phyloP scores from a whole-genome alignment of 37 sponge, comb jelly and placozoan genomes.

The Geodia barretti region DNA sequence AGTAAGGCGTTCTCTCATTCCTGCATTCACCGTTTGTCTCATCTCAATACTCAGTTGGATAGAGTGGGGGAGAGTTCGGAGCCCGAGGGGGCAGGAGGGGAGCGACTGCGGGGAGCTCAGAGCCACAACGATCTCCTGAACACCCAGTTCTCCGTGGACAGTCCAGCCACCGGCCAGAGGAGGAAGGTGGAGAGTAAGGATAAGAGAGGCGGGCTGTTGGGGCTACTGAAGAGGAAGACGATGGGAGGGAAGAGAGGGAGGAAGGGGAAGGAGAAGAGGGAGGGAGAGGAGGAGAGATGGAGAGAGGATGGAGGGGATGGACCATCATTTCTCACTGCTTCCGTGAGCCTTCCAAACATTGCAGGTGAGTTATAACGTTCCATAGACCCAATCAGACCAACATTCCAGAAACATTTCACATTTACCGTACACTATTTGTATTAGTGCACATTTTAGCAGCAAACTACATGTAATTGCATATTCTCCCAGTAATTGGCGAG shows the following conservation, averaged over 20 bases:
- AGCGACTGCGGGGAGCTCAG: neutral
- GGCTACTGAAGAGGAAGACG: slow-evolving; percentile 1
- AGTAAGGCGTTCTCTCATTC: no score
- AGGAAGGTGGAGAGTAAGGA: slow-evolving; percentile 3
- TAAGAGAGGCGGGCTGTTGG: neutral
- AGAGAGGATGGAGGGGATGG: neutral
- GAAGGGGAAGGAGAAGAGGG: neutral
- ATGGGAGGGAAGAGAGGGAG: neutral
- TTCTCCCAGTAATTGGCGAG: no score
- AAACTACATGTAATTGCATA: no score
- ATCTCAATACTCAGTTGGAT: no score
- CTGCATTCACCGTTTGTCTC: no score
- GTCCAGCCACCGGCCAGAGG: neutral
- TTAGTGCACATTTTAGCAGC: no score
- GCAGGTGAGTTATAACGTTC: slow-evolving; percentile 18
- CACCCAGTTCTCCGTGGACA: neutral
- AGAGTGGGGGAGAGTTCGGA: no score
- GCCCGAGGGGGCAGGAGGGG: no score
- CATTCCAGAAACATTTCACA: no score
- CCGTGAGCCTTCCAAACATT: slow-evolving; percentile 57
- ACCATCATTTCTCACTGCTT: slow-evolving; percentile 15
- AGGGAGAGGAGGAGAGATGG: neutral
- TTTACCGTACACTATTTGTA: no score
- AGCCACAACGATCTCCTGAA: neutral
- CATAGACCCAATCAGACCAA: neutral